phyloP scores from a whole-genome alignment of 2,888 invertebrate species.

The Choristoneura rosaceana region DNA sequence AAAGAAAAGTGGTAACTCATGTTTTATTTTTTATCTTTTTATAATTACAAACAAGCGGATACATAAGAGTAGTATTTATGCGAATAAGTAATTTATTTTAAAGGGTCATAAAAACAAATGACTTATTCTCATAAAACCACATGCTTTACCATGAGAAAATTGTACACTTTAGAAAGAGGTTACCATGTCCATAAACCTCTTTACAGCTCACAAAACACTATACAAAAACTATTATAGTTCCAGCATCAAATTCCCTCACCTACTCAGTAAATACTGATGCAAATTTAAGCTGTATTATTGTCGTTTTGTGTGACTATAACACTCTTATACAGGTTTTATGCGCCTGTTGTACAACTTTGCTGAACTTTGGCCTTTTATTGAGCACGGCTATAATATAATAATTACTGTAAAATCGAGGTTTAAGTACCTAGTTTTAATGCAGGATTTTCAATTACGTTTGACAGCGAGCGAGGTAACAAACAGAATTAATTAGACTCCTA shows the following conservation, averaged over 20 bases:
- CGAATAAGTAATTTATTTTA: background rate
- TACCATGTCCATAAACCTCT: background rate
- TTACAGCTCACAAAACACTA: background rate
- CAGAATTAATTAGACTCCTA: background rate
- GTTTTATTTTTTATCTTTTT: no score
- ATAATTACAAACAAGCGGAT: no score
- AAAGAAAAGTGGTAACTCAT: no score
- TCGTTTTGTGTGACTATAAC: conserved; percentile 25
- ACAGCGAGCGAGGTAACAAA: background rate
- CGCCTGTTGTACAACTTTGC: background rate
- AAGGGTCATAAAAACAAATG: background rate
- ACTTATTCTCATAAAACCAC: background rate
- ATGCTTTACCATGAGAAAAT: background rate
- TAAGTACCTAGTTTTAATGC: conserved; percentile 5
- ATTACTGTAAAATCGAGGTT: conserved; percentile 18
- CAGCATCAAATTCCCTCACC: background rate
- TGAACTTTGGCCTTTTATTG: conserved; percentile 22
- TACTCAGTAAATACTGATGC: conserved; percentile 20
- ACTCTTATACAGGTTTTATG: conserved; percentile 25
- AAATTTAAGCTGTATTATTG: conserved; percentile 22
- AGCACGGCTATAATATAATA: conserved; percentile 8
- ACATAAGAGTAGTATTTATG: no score
- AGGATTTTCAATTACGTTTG: background rate
- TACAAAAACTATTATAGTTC: conserved; percentile 8
- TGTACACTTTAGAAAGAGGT: background rate